phyloP scores from a whole-genome alignment of 2,888 invertebrate genomes.

The Leptinotarsa juncta region DNA sequence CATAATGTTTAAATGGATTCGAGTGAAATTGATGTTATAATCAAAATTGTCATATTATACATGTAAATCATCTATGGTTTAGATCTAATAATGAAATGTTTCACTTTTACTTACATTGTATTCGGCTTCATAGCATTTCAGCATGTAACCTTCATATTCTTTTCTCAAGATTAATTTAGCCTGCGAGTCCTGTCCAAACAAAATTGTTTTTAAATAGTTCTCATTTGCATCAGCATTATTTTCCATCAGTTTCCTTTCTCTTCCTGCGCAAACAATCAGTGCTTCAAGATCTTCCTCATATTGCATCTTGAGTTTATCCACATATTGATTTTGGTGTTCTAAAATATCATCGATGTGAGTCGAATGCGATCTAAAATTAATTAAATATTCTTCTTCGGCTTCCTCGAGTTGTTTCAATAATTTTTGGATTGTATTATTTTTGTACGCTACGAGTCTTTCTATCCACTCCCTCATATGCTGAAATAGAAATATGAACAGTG shows the following conservation, averaged over 20 bases:
- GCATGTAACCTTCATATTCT: conserved; percentile 50
- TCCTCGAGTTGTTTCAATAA: conserved; percentile 76
- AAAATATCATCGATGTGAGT: conserved; percentile 77
- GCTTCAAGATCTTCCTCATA: conserved; percentile 70
- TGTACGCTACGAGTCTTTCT: conserved; percentile 74
- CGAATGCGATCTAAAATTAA: conserved; percentile 79
- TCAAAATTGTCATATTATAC: too few relatives aligned
- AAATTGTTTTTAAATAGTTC: conserved; percentile 63
- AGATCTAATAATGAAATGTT: not conserved
- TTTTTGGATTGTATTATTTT: conserved; percentile 74
- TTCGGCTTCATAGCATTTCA: conserved; percentile 67
- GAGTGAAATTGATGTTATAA: too few relatives aligned
- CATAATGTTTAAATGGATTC: too few relatives aligned
- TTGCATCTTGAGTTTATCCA: conserved; percentile 63
- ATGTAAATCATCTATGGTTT: too few relatives aligned
- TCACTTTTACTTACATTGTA: conserved; percentile 63
- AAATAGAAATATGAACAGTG: conserved; percentile 36
- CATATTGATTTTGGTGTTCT: conserved; percentile 68
- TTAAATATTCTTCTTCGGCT: conserved; percentile 79
- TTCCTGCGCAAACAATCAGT: conserved; percentile 67
- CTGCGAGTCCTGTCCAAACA: conserved; percentile 60
- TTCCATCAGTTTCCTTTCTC: conserved; percentile 68
- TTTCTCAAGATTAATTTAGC: conserved; percentile 41
- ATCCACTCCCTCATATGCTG: conserved; percentile 72
- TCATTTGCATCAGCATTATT: conserved; percentile 64